Conservation (phyloP, 2,797 vertebrate species). For the Mormyrops boulengeri region DNA sequence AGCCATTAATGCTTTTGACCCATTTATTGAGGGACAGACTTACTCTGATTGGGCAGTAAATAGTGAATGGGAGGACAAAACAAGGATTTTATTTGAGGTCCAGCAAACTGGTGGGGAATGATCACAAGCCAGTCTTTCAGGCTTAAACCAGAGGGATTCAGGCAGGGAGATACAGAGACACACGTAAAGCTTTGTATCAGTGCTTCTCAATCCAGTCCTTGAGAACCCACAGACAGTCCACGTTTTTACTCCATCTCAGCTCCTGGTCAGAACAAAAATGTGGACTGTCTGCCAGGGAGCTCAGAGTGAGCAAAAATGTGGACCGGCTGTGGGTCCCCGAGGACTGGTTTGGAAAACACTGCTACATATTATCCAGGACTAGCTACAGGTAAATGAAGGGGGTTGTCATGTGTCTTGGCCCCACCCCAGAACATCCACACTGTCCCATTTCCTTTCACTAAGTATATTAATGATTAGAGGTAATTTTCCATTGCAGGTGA, state of each 20-base stretch:
- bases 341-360: no score
- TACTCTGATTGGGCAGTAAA: neutral
- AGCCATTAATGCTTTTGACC: neutral
- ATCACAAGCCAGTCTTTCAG: neutral
- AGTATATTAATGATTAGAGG: neutral
- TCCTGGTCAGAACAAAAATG: no score
- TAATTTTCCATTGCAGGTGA: neutral
- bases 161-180: neutral
- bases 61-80: neutral
- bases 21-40: neutral
- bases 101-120: neutral
- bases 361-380: neutral
- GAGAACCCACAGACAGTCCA: no score
- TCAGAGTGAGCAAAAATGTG: no score
- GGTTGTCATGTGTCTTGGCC: neutral
- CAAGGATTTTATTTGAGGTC: neutral
- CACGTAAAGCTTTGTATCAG: neutral
- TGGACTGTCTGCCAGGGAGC: no score
- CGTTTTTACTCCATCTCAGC: no score
- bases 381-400: neutral
- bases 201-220: neutral
- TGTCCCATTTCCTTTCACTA: neutral
- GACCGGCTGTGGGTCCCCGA: no score
- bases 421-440: neutral
- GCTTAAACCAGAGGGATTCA: neutral